phyloP scores from a whole-genome alignment of 2,797 vertebrate genomes.

The Florisuga fusca region DNA sequence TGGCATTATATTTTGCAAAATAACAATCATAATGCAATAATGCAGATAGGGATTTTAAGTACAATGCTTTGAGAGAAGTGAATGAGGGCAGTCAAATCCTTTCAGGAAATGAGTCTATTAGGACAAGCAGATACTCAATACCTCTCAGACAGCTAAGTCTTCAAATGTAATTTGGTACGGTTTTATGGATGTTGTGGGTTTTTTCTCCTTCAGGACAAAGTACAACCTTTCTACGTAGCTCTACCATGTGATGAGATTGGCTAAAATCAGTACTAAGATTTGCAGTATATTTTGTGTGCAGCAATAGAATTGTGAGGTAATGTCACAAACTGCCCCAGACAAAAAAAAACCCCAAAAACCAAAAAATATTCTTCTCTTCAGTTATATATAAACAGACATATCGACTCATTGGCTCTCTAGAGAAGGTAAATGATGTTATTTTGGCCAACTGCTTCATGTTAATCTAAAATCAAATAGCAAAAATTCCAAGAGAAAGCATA shows the following conservation, averaged over 20 bases:
- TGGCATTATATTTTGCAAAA: not conserved
- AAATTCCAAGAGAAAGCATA: not conserved
- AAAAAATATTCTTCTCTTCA: not conserved
- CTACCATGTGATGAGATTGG: not conserved
- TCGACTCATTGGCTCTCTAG: not conserved
- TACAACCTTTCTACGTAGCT: not conserved
- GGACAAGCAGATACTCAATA: not conserved
- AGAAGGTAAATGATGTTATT: not conserved
- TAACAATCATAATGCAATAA: not conserved
- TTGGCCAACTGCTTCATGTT: not conserved
- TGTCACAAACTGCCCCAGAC: not conserved
- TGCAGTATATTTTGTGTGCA: not conserved
- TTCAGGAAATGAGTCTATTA: not conserved
- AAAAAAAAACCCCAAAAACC: fast-evolving
- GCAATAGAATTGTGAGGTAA: not conserved
- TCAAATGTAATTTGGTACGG: not conserved
- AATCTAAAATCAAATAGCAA: not conserved
- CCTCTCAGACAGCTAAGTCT: not conserved
- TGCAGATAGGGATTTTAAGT: not conserved
- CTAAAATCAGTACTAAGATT: not conserved
- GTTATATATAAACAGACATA: not conserved
- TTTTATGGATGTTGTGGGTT: not conserved
- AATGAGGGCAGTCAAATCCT: not conserved
- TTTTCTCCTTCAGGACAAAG: not conserved
- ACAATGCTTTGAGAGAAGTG: not conserved